Percentiles rank a stretch among this genome's conserved stretches.
Conservation (phyloP, 2,888 invertebrate species). For the Crematogaster levior region DNA sequence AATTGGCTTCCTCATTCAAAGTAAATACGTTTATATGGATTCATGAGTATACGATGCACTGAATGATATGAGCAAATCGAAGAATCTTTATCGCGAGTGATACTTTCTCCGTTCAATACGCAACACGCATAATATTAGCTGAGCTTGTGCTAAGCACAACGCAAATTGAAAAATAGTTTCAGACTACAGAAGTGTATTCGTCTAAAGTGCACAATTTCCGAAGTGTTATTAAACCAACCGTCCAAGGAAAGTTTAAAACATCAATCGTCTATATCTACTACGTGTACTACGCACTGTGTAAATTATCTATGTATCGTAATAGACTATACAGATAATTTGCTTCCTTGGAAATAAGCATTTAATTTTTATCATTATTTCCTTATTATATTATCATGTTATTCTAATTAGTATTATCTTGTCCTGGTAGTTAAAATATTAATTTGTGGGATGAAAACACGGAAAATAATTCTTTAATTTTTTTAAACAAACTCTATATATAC, state of each 20-base stretch:
- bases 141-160: conserved; percentile 11
- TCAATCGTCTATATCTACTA: conserved; percentile 7
- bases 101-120: background rate
- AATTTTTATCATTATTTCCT: conserved; percentile 16
- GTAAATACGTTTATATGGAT: conserved; percentile 55
- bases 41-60: conserved; percentile 49
- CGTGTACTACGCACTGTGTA: conserved; percentile 12
- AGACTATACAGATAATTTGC: background rate
- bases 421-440: background rate
- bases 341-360: conserved; percentile 17
- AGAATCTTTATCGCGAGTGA: conserved; percentile 25
- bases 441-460: background rate
- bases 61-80: conserved; percentile 36
- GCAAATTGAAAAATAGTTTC: conserved; percentile 19
- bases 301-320: conserved; percentile 9
- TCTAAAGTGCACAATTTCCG: background rate
- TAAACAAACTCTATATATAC: conserved; percentile 17
- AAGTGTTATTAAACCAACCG: conserved; percentile 1
- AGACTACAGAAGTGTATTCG: conserved; percentile 2
- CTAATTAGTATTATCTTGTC: background rate
- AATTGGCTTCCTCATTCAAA: conserved; percentile 32
- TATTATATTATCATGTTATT: background rate
- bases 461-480: conserved; percentile 6
- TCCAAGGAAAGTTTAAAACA: conserved; percentile 18
- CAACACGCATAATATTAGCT: background rate